These are phyloP conservation scores for Melanargia galathea DNA, from an alignment of 2,888 invertebrate species.

Conservation along the genomic window DNA sequence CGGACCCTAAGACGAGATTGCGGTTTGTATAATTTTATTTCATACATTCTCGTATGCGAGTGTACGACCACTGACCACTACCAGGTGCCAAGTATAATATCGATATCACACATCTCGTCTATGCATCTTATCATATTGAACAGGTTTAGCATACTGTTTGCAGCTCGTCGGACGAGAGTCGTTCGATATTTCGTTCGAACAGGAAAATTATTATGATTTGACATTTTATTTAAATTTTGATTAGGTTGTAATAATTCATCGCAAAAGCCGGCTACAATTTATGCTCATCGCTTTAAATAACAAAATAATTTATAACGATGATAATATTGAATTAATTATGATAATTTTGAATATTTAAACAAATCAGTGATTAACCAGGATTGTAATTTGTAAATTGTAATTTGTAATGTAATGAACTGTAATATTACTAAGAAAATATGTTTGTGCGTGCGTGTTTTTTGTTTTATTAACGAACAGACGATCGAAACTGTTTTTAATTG, in stretches of 20 bases:
- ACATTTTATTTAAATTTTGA: neutral
- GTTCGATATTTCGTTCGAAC: neutral
- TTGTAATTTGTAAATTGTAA: neutral
- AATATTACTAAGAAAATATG: neutral
- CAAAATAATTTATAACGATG: neutral
- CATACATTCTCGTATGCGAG: constrained; percentile 10
- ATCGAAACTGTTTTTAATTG: no score
- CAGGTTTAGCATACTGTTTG: constrained; percentile 7
- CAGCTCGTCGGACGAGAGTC: neutral
- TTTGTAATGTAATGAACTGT: neutral
- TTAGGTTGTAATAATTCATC: neutral
- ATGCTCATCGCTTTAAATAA: neutral
- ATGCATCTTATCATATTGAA: constrained; percentile 9
- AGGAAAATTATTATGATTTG: constrained; percentile 2
- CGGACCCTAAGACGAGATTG: constrained; percentile 7
- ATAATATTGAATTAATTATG: neutral
- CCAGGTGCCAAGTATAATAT: constrained; percentile 24
- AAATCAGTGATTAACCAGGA: neutral
- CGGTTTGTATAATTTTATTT: constrained; percentile 18
- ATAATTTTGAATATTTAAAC: neutral
- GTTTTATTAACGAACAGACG: no score
- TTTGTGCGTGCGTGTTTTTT: no score
- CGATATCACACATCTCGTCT: constrained; percentile 19
- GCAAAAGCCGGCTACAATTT: neutral
- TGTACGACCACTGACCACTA: no score